Evolutionary conservation across 2,888 invertebrate species (phyloP).

Genomic region (Prostheceraeus crozeri): DNA sequence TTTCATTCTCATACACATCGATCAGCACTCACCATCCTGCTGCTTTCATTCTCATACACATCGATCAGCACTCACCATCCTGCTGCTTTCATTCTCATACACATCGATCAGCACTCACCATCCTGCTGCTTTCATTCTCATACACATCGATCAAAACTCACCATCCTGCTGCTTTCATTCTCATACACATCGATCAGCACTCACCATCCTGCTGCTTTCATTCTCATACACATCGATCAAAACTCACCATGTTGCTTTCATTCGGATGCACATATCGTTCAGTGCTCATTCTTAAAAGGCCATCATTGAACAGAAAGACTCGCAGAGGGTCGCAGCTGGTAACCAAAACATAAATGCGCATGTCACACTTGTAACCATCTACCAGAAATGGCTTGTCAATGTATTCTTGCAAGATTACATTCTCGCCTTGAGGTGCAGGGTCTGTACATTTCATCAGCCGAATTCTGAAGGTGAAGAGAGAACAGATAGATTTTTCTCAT

Average conservation of each 20-base stretch:
- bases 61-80: too few species aligned
- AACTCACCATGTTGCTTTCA: slow-evolving; percentile 52
- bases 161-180: too few species aligned
- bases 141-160: too few species aligned
- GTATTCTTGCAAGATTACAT: slow-evolving; percentile 56
- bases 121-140: too few species aligned
- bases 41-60: too few species aligned
- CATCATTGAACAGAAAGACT: slow-evolving; percentile 55
- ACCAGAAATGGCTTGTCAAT: slow-evolving; percentile 55
- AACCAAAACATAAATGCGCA: slow-evolving; percentile 55
- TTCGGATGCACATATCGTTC: slow-evolving; percentile 53
- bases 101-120: too few species aligned
- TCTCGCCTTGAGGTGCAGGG: slow-evolving; percentile 50
- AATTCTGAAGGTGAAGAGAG: slow-evolving; percentile 51
- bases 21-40: too few species aligned
- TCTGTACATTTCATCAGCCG: slow-evolving; percentile 49
- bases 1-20: too few species aligned
- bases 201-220: too few species aligned
- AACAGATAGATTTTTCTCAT: not conserved
- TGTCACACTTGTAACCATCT: slow-evolving; percentile 56
- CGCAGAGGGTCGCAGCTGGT: slow-evolving; percentile 57
- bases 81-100: too few species aligned
- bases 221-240: too few species aligned
- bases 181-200: too few species aligned
- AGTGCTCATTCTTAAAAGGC: slow-evolving; percentile 54